Base-by-base conservation (phyloP, 2,113 vertebrate genomes). In the Coptodon rendalli region DNA sequence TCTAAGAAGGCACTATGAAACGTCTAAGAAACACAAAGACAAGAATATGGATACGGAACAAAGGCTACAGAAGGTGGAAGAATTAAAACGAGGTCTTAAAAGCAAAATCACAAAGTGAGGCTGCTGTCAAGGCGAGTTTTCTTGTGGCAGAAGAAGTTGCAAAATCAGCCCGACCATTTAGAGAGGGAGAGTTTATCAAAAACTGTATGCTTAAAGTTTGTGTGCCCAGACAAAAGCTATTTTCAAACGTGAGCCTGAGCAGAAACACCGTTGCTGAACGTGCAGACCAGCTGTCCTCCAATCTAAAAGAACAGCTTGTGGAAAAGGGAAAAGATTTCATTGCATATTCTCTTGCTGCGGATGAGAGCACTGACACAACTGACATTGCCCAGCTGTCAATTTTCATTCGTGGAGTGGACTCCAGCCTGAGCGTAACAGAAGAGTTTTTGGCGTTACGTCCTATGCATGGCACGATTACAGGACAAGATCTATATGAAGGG, bases 221-320 rank as follows among this genome's bases (percentile, higher is more conserved):
- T 45, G 13, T 16, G 43, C 43, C 13, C 43, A 45, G 13, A 45
- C 13, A 45, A 45, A 45, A 16, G 6, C 43, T 16, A 45, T 45
- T 45, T 45, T 45, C 45, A 48, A 48, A 48, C 0, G 3, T 48
- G 14, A 0, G 45, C 24, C 24, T 27, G 24, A 57, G 24, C 54
- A 27, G 54, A 27, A 57, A 27, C 54, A 8, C 4, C 4, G 4
- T 27, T 57, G 54, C 24, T 27, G 54, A 27, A 57, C 7, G 54
- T 27, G 22, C 27, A 56, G 24, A 27, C 4, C 54, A 57, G 54
- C 54, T 57, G 12, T 57, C 54, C 24, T 3, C 24, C 24, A 57
- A 27, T 57, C 54, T 57, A 57, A 57, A 0, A 57, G 24, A 57
- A 57, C 54, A 57, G 54, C 24, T 57, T 57, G 54, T 57, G 54